A percentile compares a stretch with the other conserved stretches of the same genome.
These are phyloP conservation scores for Argyra leucocephala DNA, from an alignment of 2,888 invertebrate species.

Conservation along the genomic window DNA sequence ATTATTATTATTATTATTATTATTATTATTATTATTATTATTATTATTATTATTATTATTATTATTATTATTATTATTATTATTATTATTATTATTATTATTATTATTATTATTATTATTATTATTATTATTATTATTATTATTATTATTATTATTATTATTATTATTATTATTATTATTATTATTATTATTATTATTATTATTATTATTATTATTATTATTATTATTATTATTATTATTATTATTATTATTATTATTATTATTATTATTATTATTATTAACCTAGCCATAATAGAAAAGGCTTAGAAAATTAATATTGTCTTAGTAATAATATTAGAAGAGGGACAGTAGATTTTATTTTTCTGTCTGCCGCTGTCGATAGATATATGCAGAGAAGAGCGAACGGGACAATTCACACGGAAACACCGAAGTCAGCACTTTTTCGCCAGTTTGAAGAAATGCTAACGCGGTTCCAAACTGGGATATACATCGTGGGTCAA, in stretches of 20 bases:
- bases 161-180: background rate
- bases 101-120: conserved; percentile 4
- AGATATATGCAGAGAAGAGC: too few species aligned
- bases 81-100: background rate
- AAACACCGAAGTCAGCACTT: too few species aligned
- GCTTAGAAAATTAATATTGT: too few species aligned
- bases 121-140: background rate
- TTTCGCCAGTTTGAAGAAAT: too few species aligned
- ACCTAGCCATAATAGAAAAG: too few species aligned
- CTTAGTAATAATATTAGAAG: too few species aligned
- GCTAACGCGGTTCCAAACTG: too few species aligned
- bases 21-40: conserved; percentile 1
- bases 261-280: too few species aligned
- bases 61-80: background rate
- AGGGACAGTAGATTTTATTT: too few species aligned
- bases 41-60: conserved; percentile 4
- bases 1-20: background rate
- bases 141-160: background rate
- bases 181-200: background rate
- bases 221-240: conserved; percentile 1
- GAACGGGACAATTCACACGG: too few species aligned
- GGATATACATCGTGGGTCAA: too few species aligned
- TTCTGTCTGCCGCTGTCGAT: too few species aligned
- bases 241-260: background rate
- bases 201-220: conserved; percentile 1